Evolutionary conservation across 2,113 vertebrate species (phyloP).

Genomic region (Alectura lathami): DNA sequence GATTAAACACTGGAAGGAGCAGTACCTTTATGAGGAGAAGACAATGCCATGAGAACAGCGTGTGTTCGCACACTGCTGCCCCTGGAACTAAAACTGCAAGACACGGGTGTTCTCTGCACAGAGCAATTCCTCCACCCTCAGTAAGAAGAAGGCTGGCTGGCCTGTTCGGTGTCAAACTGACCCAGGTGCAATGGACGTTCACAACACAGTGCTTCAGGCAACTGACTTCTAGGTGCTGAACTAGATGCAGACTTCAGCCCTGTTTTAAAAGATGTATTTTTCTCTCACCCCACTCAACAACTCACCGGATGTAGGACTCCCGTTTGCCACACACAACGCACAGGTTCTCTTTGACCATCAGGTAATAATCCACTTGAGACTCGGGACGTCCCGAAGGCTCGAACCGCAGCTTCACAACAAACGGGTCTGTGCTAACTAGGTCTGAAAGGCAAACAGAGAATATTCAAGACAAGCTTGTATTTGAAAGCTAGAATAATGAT

Average conservation of each 20-base stretch:
- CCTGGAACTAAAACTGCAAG: background rate
- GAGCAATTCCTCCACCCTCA: background rate
- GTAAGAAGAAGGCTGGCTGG: background rate
- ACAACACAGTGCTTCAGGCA: background rate
- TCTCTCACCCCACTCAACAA: background rate
- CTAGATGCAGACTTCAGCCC: background rate
- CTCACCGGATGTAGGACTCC: conserved; percentile 95
- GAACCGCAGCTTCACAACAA: conserved; percentile 91
- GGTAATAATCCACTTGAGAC: conserved; percentile 93
- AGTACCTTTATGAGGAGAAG: background rate
- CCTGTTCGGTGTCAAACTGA: background rate
- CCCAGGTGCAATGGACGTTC: background rate
- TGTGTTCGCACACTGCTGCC: background rate
- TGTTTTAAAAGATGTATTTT: background rate
- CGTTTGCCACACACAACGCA: conserved; percentile 96
- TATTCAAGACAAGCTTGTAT: background rate
- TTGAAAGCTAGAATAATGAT: background rate
- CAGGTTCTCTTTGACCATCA: conserved; percentile 94
- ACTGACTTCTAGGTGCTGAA: background rate
- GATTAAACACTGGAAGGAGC: background rate
- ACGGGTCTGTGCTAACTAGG: conserved; percentile 89
- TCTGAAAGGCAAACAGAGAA: conserved; percentile 72
- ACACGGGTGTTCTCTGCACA: background rate
- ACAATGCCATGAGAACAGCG: background rate
- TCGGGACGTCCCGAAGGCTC: conserved; percentile 96